Evolutionary conservation across 2,797 vertebrate species (phyloP).

Genomic region (Gambelia wislizenii): DNA sequence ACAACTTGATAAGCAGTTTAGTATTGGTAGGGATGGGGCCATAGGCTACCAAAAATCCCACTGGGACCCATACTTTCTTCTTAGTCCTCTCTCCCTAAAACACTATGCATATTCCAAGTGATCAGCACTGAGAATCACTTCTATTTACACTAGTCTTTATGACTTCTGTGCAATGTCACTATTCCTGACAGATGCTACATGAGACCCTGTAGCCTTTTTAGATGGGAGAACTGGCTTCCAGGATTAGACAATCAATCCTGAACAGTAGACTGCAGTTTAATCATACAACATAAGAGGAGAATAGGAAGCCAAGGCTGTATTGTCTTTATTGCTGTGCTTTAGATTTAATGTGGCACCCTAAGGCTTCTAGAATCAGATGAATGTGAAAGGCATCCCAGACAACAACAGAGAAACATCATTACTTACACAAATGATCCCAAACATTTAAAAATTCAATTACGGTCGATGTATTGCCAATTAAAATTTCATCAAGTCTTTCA

Average conservation of each 20-base stretch:
- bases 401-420: conserved; percentile 15
- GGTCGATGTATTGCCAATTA: not conserved
- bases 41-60: not conserved
- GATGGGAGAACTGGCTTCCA: conserved; percentile 19
- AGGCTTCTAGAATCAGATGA: conserved; percentile 11
- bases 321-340: conserved; percentile 23
- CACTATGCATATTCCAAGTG: not conserved
- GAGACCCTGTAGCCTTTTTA: conserved; percentile 4
- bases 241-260: conserved; percentile 23
- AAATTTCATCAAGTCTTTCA: conserved; percentile 26
- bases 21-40: not conserved
- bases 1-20: not conserved
- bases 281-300: conserved; percentile 36
- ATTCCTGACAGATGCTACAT: not conserved
- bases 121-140: not conserved
- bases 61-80: not conserved
- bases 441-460: conserved; percentile 43
- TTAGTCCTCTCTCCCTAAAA: not conserved
- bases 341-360: conserved; percentile 43
- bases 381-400: not conserved
- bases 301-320: conserved; percentile 6
- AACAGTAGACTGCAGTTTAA: conserved; percentile 14
- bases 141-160: not conserved
- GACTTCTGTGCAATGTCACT: not conserved
- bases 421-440: conserved; percentile 37